Conservation (phyloP, 2,888 invertebrate species). For the Phlogophora meticulosa region DNA sequence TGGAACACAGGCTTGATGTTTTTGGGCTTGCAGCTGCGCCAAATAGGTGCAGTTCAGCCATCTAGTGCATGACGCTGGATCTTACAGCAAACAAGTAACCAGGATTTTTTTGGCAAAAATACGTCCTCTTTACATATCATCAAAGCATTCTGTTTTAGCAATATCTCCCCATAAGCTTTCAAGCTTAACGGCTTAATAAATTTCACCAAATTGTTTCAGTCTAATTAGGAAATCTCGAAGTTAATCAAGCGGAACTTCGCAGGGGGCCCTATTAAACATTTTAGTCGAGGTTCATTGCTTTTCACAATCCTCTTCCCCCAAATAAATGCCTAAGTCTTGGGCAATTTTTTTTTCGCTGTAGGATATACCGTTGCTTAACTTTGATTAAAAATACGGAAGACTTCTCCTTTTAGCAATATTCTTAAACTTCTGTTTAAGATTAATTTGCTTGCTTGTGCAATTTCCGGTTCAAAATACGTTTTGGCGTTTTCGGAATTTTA, state of each 20-base stretch:
- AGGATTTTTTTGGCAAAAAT: neutral
- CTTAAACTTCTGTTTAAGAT: constrained; percentile 22
- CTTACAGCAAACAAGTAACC: neutral
- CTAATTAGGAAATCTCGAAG: constrained; percentile 63
- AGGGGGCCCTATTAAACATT: constrained; percentile 56
- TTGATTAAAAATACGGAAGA: constrained; percentile 51
- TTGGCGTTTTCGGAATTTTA: neutral
- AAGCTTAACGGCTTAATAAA: constrained; percentile 48
- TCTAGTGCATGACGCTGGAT: too few relatives aligned
- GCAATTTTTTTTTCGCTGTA: constrained; percentile 18
- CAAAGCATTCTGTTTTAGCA: neutral
- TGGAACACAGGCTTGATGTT: too few relatives aligned
- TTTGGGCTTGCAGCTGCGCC: too few relatives aligned
- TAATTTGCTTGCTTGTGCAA: constrained; percentile 17
- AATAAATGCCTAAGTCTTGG: constrained; percentile 44
- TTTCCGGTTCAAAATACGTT: neutral
- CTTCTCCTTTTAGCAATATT: constrained; percentile 27
- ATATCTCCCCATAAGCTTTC: constrained; percentile 12
- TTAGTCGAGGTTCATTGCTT: constrained; percentile 56
- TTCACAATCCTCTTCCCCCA: constrained; percentile 38
- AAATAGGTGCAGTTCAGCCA: too few relatives aligned
- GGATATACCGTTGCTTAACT: constrained; percentile 38
- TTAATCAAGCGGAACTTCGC: constrained; percentile 61
- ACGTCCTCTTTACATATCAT: neutral
- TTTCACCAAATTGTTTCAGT: constrained; percentile 55